Evolutionary conservation across 35 echinoderm and acorn worm species (phyloP).

Genomic region (Stichopus chloronotus): DNA sequence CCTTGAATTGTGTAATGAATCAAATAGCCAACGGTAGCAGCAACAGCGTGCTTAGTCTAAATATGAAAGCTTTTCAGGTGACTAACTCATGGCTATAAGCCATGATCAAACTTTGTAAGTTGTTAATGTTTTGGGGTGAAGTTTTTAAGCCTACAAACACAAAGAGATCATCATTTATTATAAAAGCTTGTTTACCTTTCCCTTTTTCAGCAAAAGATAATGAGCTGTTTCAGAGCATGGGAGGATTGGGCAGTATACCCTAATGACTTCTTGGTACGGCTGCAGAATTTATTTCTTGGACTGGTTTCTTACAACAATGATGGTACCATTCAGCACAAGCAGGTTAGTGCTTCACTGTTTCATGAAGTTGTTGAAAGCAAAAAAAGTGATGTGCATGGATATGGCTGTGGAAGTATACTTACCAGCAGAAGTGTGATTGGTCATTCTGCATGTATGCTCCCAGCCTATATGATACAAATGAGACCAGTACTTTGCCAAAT

Average conservation of each 20-base stretch:
- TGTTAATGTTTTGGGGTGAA: not conserved
- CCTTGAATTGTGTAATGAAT: no score
- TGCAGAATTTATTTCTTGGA: slow-evolving; percentile 93
- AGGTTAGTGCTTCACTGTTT: not conserved
- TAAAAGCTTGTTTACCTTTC: not conserved
- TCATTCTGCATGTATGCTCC: no score
- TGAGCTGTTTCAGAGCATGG: slow-evolving; percentile 97
- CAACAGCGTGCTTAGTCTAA: no score
- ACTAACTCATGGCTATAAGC: no score
- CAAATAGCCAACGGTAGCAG: no score
- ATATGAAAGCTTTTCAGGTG: no score
- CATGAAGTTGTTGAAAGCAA: not conserved
- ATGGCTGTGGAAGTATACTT: no score
- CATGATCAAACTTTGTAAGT: no score
- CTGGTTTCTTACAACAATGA: slow-evolving; percentile 60
- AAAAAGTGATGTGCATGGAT: no score
- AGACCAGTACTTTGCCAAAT: no score
- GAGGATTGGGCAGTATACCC: slow-evolving; percentile 97
- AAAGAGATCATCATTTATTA: not conserved
- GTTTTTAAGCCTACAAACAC: not conserved
- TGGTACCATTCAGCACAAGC: not conserved
- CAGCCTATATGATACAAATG: no score
- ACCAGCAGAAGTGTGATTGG: no score
- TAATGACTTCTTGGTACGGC: slow-evolving; percentile 79
- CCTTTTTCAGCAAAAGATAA: slow-evolving; percentile 80